Evolutionary conservation across 2,888 invertebrate species (phyloP), one percentile per base, ranked within the genome.

Genomic region (Mythimna impura): DNA sequence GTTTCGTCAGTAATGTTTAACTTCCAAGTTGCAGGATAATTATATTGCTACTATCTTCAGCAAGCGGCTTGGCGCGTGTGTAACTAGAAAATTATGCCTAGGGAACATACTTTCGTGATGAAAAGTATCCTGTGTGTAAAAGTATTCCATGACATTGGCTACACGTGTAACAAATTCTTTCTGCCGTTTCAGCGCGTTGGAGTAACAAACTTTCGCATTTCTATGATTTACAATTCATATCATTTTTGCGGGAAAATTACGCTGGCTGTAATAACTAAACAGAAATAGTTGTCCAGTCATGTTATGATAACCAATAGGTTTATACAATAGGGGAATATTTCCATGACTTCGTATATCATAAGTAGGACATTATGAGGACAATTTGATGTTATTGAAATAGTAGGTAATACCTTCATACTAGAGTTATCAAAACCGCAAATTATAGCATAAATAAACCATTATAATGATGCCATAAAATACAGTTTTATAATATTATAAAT

Each of bases 331-430:
- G 36, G 36, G 8, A 52, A 52, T 50, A 66, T 52, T 34, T 5
- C 25, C 58, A 20, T 30, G 40, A 30, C 6, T 25, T 50, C 6
- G 4, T 2, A 47, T 17, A 7, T 7, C 17, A 17, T 66, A 34
- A 5, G 9, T 34, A 43, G 50, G 58, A 17, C 34, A 73, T 30
- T 25, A 61, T 40, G 36, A 50, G 71, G 61, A 55, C 30, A 58
- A 22, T n/a, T 2, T 7, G 47, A 30, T 54, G 20, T 68, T 61
- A 54, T 55, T 69, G 22, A 4, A 14, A 17, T 20, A 34, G 7
- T 2, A n/a, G 25, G 17, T 71, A 71, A 71, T 34, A 34, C 30
- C 14, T 17, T 17, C 17, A 50, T 50, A 52, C n/a, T 9, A n/a
- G 3, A 0, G n/a, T n/a, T 52, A 52, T 52, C n/a, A 52, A 52